phyloP scores from a whole-genome alignment of 1,140 invertebrate species.

The Drosophila sp. region DNA sequence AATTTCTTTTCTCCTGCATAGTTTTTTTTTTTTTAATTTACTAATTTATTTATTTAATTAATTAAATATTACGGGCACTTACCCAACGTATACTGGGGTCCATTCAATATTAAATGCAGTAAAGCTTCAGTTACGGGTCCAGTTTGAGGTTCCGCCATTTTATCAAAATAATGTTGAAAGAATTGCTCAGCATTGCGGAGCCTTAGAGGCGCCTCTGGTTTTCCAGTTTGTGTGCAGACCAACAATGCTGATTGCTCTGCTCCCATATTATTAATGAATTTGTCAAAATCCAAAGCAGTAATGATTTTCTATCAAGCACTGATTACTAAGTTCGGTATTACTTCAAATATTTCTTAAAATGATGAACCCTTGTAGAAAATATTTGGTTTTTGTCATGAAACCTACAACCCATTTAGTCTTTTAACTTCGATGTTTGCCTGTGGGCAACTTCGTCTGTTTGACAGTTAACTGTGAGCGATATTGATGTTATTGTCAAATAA shows the following conservation, averaged over 20 bases:
- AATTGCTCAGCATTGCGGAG: slow-evolving; percentile 50
- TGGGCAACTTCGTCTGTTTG: too few relatives aligned
- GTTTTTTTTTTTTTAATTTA: neutral
- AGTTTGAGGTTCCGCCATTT: slow-evolving; percentile 46
- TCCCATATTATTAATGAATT: slow-evolving; percentile 44
- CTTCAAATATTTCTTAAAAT: too few relatives aligned
- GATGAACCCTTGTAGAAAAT: too few relatives aligned
- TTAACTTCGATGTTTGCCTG: too few relatives aligned
- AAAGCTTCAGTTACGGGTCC: slow-evolving; percentile 63
- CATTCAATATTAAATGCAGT: slow-evolving; percentile 42
- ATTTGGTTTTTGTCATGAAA: too few relatives aligned
- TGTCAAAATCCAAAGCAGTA: neutral
- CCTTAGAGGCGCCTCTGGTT: slow-evolving; percentile 26
- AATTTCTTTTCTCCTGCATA: neutral
- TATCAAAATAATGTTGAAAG: slow-evolving; percentile 56
- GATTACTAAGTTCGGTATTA: slow-evolving; percentile 6
- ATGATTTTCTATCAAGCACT: neutral
- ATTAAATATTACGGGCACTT: neutral
- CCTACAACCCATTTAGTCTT: too few relatives aligned
- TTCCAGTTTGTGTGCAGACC: slow-evolving; percentile 58
- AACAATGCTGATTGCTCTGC: slow-evolving; percentile 67
- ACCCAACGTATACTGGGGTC: neutral
- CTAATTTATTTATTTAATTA: neutral
- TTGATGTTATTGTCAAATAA: too few relatives aligned
- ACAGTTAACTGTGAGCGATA: too few relatives aligned